phyloP scores from a whole-genome alignment of 2,113 vertebrate genomes.

The Corvus moneduloides region DNA sequence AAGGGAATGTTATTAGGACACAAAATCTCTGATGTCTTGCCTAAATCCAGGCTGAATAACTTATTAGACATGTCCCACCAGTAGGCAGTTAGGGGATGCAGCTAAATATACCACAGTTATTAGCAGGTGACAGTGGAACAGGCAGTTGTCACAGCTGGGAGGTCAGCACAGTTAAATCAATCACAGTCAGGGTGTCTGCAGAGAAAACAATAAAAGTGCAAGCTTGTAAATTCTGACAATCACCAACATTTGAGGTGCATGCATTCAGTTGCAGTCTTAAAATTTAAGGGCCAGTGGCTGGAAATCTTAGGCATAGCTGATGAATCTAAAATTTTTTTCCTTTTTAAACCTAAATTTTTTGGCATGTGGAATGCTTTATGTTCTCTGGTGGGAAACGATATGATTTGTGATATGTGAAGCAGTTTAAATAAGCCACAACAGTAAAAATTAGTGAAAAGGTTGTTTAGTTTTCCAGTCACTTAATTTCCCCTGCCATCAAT shows the following conservation, averaged over 20 bases:
- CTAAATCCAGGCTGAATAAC: not conserved
- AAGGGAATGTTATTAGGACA: conserved; percentile 15
- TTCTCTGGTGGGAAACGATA: not conserved
- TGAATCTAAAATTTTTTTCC: not conserved
- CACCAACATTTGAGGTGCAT: not conserved
- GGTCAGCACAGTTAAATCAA: not conserved
- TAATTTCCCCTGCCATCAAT: not conserved
- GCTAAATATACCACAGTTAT: not conserved
- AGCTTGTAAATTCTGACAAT: not conserved
- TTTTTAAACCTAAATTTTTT: not conserved
- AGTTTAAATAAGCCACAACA: not conserved
- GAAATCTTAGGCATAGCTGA: not conserved
- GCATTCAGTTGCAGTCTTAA: not conserved
- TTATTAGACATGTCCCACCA: not conserved
- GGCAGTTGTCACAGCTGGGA: not conserved
- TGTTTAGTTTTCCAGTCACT: not conserved
- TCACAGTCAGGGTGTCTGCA: not conserved
- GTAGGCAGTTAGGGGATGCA: not conserved
- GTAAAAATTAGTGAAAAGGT: not conserved
- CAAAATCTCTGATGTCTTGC: not conserved
- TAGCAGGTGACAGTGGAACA: not conserved
- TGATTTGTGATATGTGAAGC: not conserved
- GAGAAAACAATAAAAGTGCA: not conserved
- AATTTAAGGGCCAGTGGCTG: not conserved
- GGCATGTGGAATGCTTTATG: not conserved